Evolutionary conservation across 2,113 vertebrate genomes (phyloP), one percentile per base, ranked within the genome.

Genomic region (Lutjanus erythropterus): DNA sequence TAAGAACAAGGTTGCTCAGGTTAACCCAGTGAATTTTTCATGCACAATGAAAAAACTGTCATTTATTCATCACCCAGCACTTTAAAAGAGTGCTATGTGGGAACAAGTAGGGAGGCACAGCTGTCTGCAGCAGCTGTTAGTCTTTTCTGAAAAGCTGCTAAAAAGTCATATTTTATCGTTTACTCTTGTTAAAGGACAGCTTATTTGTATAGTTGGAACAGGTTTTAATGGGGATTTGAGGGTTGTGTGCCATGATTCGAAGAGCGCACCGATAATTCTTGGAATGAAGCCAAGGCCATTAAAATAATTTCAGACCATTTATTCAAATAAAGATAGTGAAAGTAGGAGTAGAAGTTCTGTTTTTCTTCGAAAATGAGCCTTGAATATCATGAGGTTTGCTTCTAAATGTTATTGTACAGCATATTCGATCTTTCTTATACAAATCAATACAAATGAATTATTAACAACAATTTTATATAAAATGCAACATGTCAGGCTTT

Each of bases 11-110:
- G 58, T 77, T 10, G 9, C 39, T 68, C 23, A 10, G 64, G 71
- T 82, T 74, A 76, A 65, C 23, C 29, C 21, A 0, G 16, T 74
- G 25, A 78, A 64, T 78, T 78, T 86, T 61, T 58, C 33, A 47
- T 58, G 18, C n/a, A 7, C 39, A 21, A 46, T 81, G 49, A 66
- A 55, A 80, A 75, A 42, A 1, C 69, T 73, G 78, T 78, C 58
- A 74, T 81, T 89, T 85, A 85, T 86, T 87, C 49, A 81, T 81
- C 62, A 78, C 39, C 50, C 27, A 21, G 50, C 64, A 41, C 58
- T 74, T 86, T 35, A 62, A 44, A 64, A 44, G 42, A 77, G 70
- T 58, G 69, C 69, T 65, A 1, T 70, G 29, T 44, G 27, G 61
- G 77, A 68, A 56, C 52, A 56, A 16, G 46, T 47, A 1, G n/a